These are phyloP conservation scores for Volucella zonaria DNA, from an alignment of 2,888 invertebrate species.

Conservation along the genomic window DNA sequence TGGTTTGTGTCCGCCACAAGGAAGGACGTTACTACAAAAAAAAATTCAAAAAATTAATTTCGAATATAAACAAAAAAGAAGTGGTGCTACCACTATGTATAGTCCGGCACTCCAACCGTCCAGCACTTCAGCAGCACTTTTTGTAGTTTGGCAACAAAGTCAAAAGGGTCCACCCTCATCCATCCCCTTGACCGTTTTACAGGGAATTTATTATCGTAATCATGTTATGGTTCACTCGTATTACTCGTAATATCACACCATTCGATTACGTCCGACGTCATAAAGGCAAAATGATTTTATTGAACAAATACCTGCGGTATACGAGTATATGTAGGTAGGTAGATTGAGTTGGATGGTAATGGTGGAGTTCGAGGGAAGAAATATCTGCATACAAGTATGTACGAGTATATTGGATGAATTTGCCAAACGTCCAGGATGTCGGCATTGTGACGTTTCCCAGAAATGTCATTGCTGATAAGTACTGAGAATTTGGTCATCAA, in stretches of 20 bases:
- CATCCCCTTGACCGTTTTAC: slow-evolving; percentile 41
- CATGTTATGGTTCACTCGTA: slow-evolving; percentile 28
- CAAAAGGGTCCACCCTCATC: slow-evolving; percentile 3
- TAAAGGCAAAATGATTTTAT: slow-evolving; percentile 29
- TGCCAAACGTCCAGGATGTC: no score
- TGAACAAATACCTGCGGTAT: slow-evolving; percentile 1
- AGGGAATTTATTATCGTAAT: slow-evolving; percentile 42
- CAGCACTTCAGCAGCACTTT: no score
- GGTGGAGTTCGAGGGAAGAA: no score
- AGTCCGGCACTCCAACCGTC: no score
- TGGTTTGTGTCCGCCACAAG: slow-evolving; percentile 7
- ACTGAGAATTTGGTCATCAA: no score
- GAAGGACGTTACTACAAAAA: neutral
- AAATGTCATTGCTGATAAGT: no score
- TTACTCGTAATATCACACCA: slow-evolving; percentile 26
- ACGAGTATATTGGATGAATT: no score
- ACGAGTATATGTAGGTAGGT: no score
- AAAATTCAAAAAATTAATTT: slow-evolving; percentile 19
- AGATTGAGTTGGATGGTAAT: neutral
- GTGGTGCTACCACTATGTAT: neutral
- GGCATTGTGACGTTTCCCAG: no score
- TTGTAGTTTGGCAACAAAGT: slow-evolving; percentile 9
- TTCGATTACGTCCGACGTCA: slow-evolving; percentile 29
- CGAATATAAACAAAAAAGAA: slow-evolving; percentile 23
- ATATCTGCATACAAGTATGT: no score